Evolutionary conservation across 2,888 invertebrate genomes (phyloP).

Genomic region (Brassicogethes aeneus): DNA sequence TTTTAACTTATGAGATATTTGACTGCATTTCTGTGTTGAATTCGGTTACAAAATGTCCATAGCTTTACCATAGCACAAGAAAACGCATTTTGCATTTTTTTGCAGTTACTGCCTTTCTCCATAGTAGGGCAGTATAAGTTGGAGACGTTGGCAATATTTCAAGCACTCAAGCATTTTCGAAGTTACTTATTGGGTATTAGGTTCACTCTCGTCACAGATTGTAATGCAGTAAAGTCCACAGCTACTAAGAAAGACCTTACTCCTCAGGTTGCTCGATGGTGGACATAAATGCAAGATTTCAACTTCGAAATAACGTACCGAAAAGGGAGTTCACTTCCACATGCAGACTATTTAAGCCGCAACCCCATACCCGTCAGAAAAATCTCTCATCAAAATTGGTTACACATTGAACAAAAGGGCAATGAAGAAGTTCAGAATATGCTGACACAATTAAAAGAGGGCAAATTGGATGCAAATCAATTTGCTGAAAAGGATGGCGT

Average conservation of each 20-base stretch:
- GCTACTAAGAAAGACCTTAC: constrained; percentile 25
- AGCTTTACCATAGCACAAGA: no score
- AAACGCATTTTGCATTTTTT: no score
- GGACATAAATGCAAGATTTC: constrained; percentile 24
- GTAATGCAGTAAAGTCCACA: constrained; percentile 24
- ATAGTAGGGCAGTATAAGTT: no score
- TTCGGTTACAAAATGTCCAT: no score
- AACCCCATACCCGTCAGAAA: constrained; percentile 9
- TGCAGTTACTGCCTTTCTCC: no score
- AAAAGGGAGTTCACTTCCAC: constrained; percentile 10
- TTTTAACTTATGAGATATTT: no score
- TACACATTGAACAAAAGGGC: constrained; percentile 13
- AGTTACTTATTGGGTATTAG: constrained; percentile 20
- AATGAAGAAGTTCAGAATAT: constrained; percentile 9
- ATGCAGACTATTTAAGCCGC: constrained; percentile 16
- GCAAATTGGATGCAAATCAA: constrained; percentile 9
- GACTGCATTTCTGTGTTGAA: no score
- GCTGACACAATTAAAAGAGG: constrained; percentile 7
- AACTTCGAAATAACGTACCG: constrained; percentile 16
- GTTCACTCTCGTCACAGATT: constrained; percentile 28
- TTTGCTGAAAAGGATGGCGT: constrained; percentile 11
- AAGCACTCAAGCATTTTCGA: constrained; percentile 22
- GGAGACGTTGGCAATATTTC: constrained; percentile 28
- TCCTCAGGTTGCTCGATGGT: constrained; percentile 26
- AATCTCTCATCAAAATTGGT: constrained; percentile 11